A percentile compares a stretch with the other conserved stretches of the same genome.
These are phyloP conservation scores for Megalurothrips usitatus DNA, from an alignment of 2,888 invertebrate genomes.

Conservation along the genomic window DNA sequence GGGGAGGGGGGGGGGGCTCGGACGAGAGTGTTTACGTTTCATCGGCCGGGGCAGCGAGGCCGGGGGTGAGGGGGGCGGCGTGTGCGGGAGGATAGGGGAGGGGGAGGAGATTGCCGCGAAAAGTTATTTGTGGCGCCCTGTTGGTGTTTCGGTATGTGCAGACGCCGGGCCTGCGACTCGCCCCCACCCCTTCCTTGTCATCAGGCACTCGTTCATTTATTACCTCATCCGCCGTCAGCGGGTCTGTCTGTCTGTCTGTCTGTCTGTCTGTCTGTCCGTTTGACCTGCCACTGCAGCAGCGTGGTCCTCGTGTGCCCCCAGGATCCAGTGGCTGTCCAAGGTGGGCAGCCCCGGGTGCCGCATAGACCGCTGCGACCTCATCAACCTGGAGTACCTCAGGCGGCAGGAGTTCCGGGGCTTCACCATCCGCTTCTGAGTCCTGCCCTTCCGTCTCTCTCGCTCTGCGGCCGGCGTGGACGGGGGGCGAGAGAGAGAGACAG, in stretches of 20 bases:
- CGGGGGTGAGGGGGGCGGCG: background rate
- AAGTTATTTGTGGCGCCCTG: background rate
- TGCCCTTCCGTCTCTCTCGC: background rate
- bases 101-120: background rate
- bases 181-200: background rate
- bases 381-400: constrained; percentile 72
- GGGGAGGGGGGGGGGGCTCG: no score
- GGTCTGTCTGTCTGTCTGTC: no score
- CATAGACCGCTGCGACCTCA: constrained; percentile 75
- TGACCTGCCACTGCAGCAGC: no score
- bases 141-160: background rate
- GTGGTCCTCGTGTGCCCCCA: no score
- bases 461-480: background rate
- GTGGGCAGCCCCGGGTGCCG: constrained; percentile 80
- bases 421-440: constrained; percentile 68
- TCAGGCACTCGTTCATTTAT: no score
- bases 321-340: constrained; percentile 76
- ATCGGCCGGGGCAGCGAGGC: background rate
- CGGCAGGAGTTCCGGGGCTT: constrained; percentile 67
- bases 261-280: no score
- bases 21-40: background rate
- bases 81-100: background rate
- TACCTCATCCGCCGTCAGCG: no score
- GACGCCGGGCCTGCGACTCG: background rate
- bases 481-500: background rate